Evolutionary conservation across 2,113 vertebrate genomes (phyloP).

Genomic region (Spizaetus ornatus): DNA sequence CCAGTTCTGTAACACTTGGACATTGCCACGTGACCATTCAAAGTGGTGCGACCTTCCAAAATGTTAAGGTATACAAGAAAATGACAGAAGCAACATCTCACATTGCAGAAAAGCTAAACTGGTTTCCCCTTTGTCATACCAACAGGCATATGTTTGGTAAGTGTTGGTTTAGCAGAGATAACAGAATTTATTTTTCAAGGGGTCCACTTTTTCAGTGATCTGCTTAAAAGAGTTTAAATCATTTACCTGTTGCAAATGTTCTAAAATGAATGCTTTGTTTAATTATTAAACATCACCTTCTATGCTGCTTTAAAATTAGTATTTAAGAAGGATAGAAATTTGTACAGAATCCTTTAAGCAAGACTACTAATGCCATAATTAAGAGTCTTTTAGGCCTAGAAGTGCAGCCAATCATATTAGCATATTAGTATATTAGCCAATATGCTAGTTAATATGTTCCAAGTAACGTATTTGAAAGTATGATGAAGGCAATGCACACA

Average conservation of each 20-base stretch:
- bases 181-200: background rate
- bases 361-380: background rate
- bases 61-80: background rate
- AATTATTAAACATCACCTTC: background rate
- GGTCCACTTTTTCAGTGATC: background rate
- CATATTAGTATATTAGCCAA: background rate
- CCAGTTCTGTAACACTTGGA: background rate
- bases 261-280: background rate
- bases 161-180: background rate
- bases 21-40: rapidly evolving
- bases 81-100: background rate
- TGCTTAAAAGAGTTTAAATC: background rate
- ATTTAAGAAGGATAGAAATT: background rate
- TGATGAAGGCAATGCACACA: background rate
- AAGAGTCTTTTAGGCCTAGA: background rate
- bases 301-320: background rate
- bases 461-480: background rate
- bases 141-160: background rate
- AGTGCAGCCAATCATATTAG: background rate
- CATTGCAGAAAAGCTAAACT: background rate
- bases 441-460: background rate
- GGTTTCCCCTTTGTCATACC: background rate
- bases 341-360: background rate
- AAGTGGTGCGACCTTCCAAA: background rate
- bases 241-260: background rate